Base-by-base conservation (phyloP, 2,888 invertebrate species). In the Cremastinae sp. region DNA sequence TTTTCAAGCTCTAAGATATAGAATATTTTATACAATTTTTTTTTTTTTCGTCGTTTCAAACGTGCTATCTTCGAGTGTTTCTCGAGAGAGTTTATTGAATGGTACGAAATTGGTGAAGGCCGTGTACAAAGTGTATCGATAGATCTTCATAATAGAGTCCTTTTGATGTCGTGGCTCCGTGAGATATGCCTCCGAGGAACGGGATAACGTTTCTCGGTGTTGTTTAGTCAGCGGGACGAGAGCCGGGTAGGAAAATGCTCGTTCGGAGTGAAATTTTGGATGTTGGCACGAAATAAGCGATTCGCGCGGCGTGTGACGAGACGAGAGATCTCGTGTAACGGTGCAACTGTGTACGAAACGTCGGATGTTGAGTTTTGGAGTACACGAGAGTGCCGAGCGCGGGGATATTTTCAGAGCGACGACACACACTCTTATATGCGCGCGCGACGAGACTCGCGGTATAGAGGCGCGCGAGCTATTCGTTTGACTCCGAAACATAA, bases 401-500 rank as follows among this genome's bases (percentile, higher is more conserved):
- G n/a, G n/a, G 71, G 64, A 70, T 78, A 74, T 78, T 78, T 79
- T 34, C 68, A 75, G 77, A 70, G 75, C 45, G 78, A 80, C 81
- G 84, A 85, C 85, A 82, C 78, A 83, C 84, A 81, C 80, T 82
- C 84, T 80, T 78, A 65, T 72, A 80, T 76, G 16, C 16, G 20
- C 12, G 36, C 77, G 78, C 16, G 77, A 76, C 75, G 77, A 34
- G 41, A 38, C 59, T 81, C 75, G 77, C 75, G 81, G 79, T 28
- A 28, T 70, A 82, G 84, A 84, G 84, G 84, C 81, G 80, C 81
- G 81, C 82, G 82, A 84, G 86, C 84, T 84, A 86, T 87, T 84
- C 87, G 85, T 87, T 87, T 87, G 86, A 87, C 86, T 85, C 81
- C 79, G 84, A 83, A 83, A 84, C 86, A 88, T 88, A 88, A 88